A percentile compares a stretch with the other conserved stretches of the same genome.
Conservation (phyloP, 2,888 invertebrate species). For the Aspidiotus destructor region DNA sequence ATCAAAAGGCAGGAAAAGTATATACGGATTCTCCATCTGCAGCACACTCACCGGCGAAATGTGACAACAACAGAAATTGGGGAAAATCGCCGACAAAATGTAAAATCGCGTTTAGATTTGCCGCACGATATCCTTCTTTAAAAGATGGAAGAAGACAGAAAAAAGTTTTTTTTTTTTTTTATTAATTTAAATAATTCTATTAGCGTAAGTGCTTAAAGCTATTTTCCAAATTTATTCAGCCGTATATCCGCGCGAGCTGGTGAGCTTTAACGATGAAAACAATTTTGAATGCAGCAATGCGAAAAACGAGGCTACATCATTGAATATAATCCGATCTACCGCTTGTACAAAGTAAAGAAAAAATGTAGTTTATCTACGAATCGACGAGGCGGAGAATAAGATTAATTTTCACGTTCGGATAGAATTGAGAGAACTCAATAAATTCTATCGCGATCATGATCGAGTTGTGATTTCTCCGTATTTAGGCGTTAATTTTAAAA, state of each 20-base stretch:
- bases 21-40: background rate
- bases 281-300: no score
- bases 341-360: no score
- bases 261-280: no score
- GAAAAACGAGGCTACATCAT: no score
- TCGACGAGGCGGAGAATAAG: no score
- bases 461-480: no score
- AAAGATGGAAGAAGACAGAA: background rate
- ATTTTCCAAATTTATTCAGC: background rate
- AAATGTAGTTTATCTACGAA: no score
- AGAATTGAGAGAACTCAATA: no score
- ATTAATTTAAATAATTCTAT: background rate
- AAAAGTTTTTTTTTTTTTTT: background rate
- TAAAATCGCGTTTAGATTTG: background rate
- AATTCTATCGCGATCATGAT: no score
- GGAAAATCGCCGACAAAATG: background rate
- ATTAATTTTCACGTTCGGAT: no score
- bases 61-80: constrained; percentile 26
- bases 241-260: background rate
- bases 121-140: background rate
- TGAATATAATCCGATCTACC: no score
- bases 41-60: constrained; percentile 8
- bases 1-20: constrained; percentile 13
- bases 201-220: background rate
- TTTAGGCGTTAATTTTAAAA: no score